These are phyloP conservation scores for Anabas testudineus DNA, from an alignment of 2,797 vertebrate species.

Conservation along the genomic window DNA sequence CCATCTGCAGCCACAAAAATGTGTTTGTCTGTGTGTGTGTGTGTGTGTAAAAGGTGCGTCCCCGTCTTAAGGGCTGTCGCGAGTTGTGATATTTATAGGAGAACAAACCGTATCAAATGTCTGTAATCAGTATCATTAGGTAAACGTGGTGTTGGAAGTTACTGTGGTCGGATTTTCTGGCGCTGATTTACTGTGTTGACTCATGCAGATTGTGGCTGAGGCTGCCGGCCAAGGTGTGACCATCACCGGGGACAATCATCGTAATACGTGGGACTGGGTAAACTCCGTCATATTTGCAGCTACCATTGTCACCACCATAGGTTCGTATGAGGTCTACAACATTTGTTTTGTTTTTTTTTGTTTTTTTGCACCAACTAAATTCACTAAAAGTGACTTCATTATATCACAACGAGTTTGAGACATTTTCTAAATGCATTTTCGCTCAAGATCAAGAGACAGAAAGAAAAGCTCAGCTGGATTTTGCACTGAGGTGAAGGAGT, in stretches of 20 bases:
- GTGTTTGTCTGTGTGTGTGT: not conserved
- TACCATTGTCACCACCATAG: slow-evolving; percentile 96
- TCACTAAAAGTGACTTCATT: no score
- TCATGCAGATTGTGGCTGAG: slow-evolving; percentile 86
- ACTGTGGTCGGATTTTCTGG: no score
- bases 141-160: not conserved
- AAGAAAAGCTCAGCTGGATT: not conserved
- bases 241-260: slow-evolving; percentile 88
- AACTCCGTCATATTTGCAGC: slow-evolving; percentile 96
- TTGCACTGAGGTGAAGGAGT: no score
- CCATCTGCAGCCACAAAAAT: slow-evolving; percentile 8
- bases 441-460: no score
- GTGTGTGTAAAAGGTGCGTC: slow-evolving; percentile 54
- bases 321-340: slow-evolving; percentile 56
- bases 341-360: no score
- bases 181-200: not conserved
- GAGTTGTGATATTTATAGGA: not conserved
- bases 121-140: not conserved
- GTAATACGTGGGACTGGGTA: slow-evolving; percentile 94
- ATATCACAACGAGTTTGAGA: no score
- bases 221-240: slow-evolving; percentile 93
- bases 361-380: no score
- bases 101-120: not conserved
- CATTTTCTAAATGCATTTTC: no score
- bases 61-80: no score